Evolutionary conservation across 2,797 vertebrate genomes (phyloP), one percentile per base, ranked within the genome.

Genomic region (Echeneis naucrates): DNA sequence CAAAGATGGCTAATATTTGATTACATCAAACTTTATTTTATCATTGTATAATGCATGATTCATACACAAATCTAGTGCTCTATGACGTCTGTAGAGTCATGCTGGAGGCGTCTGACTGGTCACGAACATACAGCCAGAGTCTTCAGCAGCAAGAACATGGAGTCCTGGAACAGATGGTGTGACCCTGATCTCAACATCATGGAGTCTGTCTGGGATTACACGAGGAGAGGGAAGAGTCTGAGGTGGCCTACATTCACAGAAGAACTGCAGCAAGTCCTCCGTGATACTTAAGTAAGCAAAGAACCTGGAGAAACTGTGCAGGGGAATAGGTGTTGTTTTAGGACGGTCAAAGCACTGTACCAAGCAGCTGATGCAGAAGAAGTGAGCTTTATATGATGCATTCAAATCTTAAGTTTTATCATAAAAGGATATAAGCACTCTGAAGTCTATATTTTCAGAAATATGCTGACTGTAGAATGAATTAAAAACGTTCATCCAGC

Each of bases 161-260:
- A 58, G 75, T 70, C 56, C 47, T 58, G 68, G 47, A 81, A 76
- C 82, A 84, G 78, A 84, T 84, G 82, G 82, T 32, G 23, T 37
- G 44, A 42, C 57, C 48, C 33, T 65, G 56, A 72, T 74, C 69
- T 51, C 77, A 65, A 68, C 73, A 71, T 69, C 78, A 57, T 64
- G 61, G 55, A 76, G 58, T 73, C 76, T 52, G 72, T 66, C 68
- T 74, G 72, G 78, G 82, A 81, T 78, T 81, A 78, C 56, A 76
- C 52, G 72, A 55, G 56, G 64, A 77, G 17, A 47, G 55, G 54
- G 75, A 64, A 75, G 72, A 57, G 63, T 61, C 14, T 12, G 68
- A 68, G 55, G 33, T 38, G 50, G 64, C 52, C 62, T 76, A 63
- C 78, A 72, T 65, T n/a, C 64, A 55, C 68, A 21, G 23, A 65